phyloP scores from a whole-genome alignment of 2,797 vertebrate species.

The Syndactyla subalaris region DNA sequence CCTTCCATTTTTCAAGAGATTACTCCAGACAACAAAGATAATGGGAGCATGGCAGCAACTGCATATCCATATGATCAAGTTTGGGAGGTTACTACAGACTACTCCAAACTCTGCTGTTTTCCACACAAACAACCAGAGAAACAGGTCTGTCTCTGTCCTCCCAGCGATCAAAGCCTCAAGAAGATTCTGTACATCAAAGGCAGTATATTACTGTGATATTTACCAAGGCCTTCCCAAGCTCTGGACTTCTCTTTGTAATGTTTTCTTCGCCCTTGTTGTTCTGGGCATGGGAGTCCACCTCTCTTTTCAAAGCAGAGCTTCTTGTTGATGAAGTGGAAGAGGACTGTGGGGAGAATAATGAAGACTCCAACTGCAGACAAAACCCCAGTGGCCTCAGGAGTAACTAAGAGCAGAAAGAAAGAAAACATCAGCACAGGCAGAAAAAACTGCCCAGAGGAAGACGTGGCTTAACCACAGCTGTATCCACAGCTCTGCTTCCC shows the following conservation, averaged over 20 bases:
- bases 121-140: background rate
- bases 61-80: background rate
- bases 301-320: slow-evolving; percentile 86
- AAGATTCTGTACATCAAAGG: background rate
- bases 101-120: background rate
- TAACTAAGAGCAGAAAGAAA: slow-evolving; percentile 81
- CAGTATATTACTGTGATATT: slow-evolving; percentile 45
- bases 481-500: background rate
- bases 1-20: background rate
- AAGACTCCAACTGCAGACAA: slow-evolving; percentile 85
- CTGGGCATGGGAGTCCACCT: slow-evolving; percentile 78
- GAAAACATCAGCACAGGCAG: background rate
- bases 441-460: background rate
- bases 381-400: slow-evolving; percentile 83
- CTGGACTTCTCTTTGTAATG: slow-evolving; percentile 70
- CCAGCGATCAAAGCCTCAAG: background rate
- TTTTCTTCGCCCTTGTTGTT: slow-evolving; percentile 75
- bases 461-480: background rate
- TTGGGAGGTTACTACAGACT: background rate
- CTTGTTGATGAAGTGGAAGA: slow-evolving; percentile 90
- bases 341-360: slow-evolving; percentile 82
- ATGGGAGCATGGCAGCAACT: background rate
- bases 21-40: background rate
- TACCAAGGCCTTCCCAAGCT: slow-evolving; percentile 79
- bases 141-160: background rate